Base-by-base conservation (phyloP, 2,797 vertebrate genomes). In the Anguilla anguilla region DNA sequence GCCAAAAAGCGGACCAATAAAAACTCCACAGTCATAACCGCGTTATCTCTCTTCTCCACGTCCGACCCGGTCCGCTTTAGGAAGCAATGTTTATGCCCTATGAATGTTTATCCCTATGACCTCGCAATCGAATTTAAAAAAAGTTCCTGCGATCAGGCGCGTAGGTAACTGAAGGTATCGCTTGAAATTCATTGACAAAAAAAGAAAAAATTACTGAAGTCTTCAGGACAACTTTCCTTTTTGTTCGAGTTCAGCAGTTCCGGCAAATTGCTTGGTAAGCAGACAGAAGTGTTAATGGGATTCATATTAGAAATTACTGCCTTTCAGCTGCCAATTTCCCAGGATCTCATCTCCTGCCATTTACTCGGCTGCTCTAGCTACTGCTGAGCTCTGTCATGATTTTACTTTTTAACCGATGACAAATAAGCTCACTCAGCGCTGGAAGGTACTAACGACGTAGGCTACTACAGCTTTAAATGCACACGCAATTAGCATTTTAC, bases 201-300 rank as follows among this genome's bases (percentile, higher is more conserved):
- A 82, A 43, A 82, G 35, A 84, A 87, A 39, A 88, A 64, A 82
- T 82, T 87, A 88, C 85, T 81, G 82, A 31, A 88, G 84, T 88
- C 85, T 88, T 88, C 74, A 69, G 79, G 85, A 85, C 84, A 81
- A 85, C 88, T 88, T 88, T 88, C 85, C 83, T 79, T 88, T 88
- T 88, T 88, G 88, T 88, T 88, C 88, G 39, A 83, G 88, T 88
- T 88, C 88, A 88, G 88, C 88, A 88, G 85, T 88, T 88, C 88
- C 51, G 59, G 84, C 79, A 35, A 86, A 86, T 88, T 83, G 88
- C 88, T 88, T 88, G 77, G 88, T 88, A 88, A 88, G 88, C 88
- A 88, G 85, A 86, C 85, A 88, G 84, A 88, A 86, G 84, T 88
- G 88, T 83, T 88, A 88, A 88, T 88, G 88, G 88, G 88, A 88